Evolutionary conservation across 2,113 vertebrate species (phyloP), one percentile per base, ranked within the genome.

Genomic region (Nicator chloris): DNA sequence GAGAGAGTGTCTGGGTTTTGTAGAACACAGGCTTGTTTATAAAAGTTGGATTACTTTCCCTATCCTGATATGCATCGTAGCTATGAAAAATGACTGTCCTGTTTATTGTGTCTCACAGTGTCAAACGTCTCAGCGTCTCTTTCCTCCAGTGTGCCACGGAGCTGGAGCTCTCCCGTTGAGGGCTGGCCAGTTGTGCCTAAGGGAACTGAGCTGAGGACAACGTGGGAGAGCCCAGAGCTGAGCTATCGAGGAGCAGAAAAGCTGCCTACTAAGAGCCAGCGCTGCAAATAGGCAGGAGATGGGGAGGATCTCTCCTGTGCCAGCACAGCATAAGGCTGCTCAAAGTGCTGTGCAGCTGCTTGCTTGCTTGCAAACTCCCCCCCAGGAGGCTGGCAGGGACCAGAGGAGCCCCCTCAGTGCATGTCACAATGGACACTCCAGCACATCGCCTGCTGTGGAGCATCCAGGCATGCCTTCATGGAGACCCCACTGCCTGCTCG

Each of bases 1-100:
- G 49, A 86, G 42, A 86, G 19, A 30, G 57, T 47, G 65, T 50
- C 86, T 93, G 90, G 71, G n/a, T 73, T 92, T 87, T 90, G 68
- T 86, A 95, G 66, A 80, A 80, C 49, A 83, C n/a, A 49, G 42
- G 40, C n/a, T 94, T 95, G 88, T 93, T 94, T 83, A 90, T 86
- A 75, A 75, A 96, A 96, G 88, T 93, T 93, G 82, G 45, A 77
- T 91, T 82, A 90, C 68, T 95, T 81, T 88, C 60, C 47, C 64
- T 53, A 20, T 63, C 66, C 59, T 51, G 45, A 89, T 85, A 68
- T 10, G 28, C 64, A 80, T 49, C 1, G 0, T 37, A 76, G 78
- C 81, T 57, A 60, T 89, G 93, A 89, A 89, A 89, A 89, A 91
- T 79, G 33, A 85, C 78, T 40, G 53, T 89, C 57, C 86, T 82